Evolutionary conservation across 2,797 vertebrate species (phyloP).

Genomic region (Melanotaenia parkinsoni): DNA sequence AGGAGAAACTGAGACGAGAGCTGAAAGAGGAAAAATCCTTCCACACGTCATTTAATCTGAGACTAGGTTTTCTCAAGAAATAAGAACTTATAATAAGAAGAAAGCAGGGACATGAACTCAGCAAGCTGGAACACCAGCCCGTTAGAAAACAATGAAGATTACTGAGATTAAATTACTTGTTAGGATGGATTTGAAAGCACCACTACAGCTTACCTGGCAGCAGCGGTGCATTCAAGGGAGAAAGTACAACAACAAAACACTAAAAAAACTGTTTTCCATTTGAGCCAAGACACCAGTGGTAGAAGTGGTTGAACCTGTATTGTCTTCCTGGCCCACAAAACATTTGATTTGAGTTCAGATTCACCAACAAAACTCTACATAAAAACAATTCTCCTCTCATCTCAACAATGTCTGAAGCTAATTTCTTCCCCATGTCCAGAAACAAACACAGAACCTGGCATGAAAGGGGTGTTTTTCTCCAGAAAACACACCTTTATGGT

Average conservation of each 20-base stretch:
- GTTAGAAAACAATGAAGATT: slow-evolving; percentile 19
- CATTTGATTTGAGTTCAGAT: background rate
- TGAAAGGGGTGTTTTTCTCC: too few species aligned
- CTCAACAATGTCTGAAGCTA: background rate
- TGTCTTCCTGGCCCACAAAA: slow-evolving; percentile 8
- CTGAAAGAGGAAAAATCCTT: background rate
- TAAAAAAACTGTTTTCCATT: background rate
- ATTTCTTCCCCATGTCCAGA: too few species aligned
- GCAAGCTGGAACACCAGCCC: background rate
- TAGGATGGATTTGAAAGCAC: background rate
- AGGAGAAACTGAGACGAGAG: slow-evolving; percentile 36
- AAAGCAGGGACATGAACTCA: slow-evolving; percentile 25
- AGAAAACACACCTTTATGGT: too few species aligned
- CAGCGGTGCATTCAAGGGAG: background rate
- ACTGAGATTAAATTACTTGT: slow-evolving; percentile 26
- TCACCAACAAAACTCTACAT: background rate
- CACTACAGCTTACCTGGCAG: background rate
- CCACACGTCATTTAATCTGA: background rate
- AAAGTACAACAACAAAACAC: slow-evolving; percentile 4
- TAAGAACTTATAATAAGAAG: background rate
- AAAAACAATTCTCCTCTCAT: background rate
- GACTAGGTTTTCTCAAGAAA: background rate
- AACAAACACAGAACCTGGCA: too few species aligned
- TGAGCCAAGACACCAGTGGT: background rate
- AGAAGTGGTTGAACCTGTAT: background rate